phyloP scores from a whole-genome alignment of 2,888 invertebrate genomes.

The Dugesia japonica region DNA sequence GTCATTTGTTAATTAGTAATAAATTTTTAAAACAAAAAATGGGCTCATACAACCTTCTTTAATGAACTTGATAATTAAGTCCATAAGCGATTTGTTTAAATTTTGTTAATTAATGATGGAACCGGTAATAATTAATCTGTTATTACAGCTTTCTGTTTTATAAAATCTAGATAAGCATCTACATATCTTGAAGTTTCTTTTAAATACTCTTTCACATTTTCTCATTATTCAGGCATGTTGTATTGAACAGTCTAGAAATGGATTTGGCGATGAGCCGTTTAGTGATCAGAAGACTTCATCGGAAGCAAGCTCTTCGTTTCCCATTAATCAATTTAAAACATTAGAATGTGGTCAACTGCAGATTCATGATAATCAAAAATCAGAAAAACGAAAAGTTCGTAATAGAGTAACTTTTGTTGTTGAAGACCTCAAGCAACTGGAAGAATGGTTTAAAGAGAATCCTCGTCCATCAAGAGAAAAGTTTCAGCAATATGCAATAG shows the following conservation, averaged over 20 bases:
- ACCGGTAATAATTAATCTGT: neutral
- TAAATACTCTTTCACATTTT: neutral
- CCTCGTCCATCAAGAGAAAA: neutral
- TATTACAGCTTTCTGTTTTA: too few species aligned
- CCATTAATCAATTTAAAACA: neutral
- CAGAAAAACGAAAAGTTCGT: neutral
- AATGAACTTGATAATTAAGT: neutral
- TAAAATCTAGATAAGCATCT: too few species aligned
- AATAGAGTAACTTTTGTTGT: slow-evolving; percentile 4
- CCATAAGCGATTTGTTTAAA: too few species aligned
- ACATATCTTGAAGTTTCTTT: neutral
- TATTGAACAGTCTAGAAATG: neutral
- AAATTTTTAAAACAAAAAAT: neutral
- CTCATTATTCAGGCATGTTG: neutral
- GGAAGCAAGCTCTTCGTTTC: neutral
- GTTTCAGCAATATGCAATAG: neutral
- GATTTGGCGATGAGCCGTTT: neutral
- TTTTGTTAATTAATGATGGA: too few species aligned
- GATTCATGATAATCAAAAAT: neutral
- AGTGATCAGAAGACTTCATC: slow-evolving; percentile 1
- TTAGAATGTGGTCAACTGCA: neutral
- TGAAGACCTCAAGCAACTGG: neutral
- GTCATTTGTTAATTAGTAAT: too few species aligned
- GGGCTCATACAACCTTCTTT: too few species aligned
- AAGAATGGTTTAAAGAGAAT: slow-evolving; percentile 14